Percentiles rank a stretch among this genome's conserved stretches.
These are phyloP conservation scores for Montipora cactus DNA, from an alignment of 64 coral and sea anemone genomes.

Conservation along the genomic window DNA sequence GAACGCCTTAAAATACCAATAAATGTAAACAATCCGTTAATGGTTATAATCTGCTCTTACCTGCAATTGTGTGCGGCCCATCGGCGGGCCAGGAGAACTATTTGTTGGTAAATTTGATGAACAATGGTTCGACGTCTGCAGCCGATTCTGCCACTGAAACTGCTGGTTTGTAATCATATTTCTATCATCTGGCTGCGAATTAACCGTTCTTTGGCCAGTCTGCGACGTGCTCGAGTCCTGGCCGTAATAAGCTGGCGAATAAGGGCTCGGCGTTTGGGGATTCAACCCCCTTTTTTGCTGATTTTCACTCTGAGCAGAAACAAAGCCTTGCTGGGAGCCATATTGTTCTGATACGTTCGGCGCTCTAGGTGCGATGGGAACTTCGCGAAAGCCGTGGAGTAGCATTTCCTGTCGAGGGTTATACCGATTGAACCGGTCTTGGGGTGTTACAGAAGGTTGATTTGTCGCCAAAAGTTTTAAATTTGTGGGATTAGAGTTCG, in stretches of 20 bases:
- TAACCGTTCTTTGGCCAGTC: conserved; percentile 40
- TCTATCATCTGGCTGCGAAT: conserved; percentile 64
- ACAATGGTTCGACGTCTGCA: conserved; percentile 68
- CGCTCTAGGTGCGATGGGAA: conserved; percentile 76
- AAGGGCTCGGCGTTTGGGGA: conserved; percentile 67
- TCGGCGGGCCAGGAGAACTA: conserved; percentile 56
- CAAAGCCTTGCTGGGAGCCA: conserved; percentile 80
- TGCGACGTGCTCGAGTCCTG: conserved; percentile 61
- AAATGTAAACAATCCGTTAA: conserved; percentile 51
- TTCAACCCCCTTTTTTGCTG: conserved; percentile 75
- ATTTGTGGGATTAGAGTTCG: conserved; percentile 50
- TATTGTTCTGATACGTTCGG: conserved; percentile 74
- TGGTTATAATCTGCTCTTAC: conserved; percentile 46
- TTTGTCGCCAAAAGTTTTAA: conserved; percentile 53
- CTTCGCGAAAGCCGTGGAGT: conserved; percentile 57
- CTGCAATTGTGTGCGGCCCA: conserved; percentile 61
- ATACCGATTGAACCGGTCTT: conserved; percentile 56
- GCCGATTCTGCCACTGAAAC: conserved; percentile 70
- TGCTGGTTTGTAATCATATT: conserved; percentile 71
- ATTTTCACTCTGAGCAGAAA: conserved; percentile 71
- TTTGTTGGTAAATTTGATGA: conserved; percentile 65
- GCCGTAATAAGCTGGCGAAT: conserved; percentile 56
- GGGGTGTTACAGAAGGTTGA: conserved; percentile 46
- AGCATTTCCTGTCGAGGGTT: conserved; percentile 72
- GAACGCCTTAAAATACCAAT: conserved; percentile 42